These are phyloP conservation scores for Metallyticus violacea DNA, from an alignment of 2,888 invertebrate species.

Conservation along the genomic window DNA sequence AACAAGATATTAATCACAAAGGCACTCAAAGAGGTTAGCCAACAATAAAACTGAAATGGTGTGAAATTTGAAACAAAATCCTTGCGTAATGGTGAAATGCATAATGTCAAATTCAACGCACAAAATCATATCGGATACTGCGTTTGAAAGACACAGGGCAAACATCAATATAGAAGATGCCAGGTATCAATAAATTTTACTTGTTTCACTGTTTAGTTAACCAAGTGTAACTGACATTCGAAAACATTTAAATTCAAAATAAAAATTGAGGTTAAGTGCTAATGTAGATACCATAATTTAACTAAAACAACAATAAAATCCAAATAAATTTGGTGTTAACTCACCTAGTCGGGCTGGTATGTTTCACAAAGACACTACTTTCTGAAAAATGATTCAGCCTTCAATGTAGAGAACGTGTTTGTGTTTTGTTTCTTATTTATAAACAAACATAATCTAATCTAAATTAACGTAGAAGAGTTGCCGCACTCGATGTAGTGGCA, in stretches of 20 bases:
- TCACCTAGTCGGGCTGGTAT: too few species aligned
- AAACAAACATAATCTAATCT: not conserved
- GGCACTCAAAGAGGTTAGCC: not conserved
- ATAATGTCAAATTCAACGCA: not conserved
- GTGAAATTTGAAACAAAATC: not conserved
- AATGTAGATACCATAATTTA: too few species aligned
- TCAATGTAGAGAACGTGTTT: not conserved
- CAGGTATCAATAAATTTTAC: constrained; percentile 25
- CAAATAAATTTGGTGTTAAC: too few species aligned
- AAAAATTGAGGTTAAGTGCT: too few species aligned
- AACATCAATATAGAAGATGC: constrained; percentile 19
- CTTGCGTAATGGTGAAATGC: not conserved
- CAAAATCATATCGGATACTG: constrained; percentile 4
- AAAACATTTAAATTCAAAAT: too few species aligned
- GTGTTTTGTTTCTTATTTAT: not conserved
- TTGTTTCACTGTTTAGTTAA: too few species aligned
- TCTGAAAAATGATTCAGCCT: not conserved
- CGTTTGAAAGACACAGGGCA: constrained; percentile 23
- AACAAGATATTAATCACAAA: not conserved
- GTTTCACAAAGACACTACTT: not conserved
- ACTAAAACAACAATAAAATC: too few species aligned
- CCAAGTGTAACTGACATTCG: too few species aligned
- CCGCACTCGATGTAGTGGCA: not conserved
- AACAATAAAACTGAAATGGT: not conserved
- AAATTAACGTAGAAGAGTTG: not conserved